Percentiles rank a stretch among this genome's conserved stretches.
These are phyloP conservation scores for Paracentrotus lividus DNA, from an alignment of 53 echinoderm and acorn worm genomes.

Conservation along the genomic window DNA sequence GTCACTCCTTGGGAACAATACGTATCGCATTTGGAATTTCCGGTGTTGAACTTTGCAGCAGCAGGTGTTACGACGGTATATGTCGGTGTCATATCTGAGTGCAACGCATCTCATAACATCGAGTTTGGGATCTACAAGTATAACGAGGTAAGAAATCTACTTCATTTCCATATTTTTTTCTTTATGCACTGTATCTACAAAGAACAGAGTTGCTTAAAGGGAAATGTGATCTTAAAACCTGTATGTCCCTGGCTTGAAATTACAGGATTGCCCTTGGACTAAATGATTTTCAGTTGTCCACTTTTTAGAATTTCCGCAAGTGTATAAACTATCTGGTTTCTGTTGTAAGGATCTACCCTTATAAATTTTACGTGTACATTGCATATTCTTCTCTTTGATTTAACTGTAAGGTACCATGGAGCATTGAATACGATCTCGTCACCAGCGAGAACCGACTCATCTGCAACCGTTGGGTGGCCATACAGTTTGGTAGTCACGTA, in stretches of 20 bases:
- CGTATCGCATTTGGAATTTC: constrained; percentile 25
- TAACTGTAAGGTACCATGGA: not conserved
- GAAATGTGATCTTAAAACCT: not conserved
- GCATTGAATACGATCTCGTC: constrained; percentile 7
- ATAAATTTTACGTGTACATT: too few species aligned
- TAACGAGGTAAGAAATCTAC: not conserved
- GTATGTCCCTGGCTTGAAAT: too few species aligned
- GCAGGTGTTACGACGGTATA: not conserved
- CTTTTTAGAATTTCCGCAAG: too few species aligned
- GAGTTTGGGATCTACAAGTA: not conserved
- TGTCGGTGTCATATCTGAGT: constrained; percentile 9
- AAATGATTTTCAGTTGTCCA: too few species aligned
- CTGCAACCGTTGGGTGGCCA: constrained; percentile 42
- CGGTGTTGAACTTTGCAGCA: not conserved
- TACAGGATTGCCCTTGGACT: too few species aligned
- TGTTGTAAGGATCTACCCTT: too few species aligned
- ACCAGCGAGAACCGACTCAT: constrained; percentile 35
- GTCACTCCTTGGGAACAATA: constrained; percentile 47
- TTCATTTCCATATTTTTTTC: not conserved
- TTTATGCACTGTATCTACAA: not conserved
- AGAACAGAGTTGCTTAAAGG: too few species aligned
- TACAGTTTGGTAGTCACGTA: constrained; percentile 46
- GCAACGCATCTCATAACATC: constrained; percentile 20
- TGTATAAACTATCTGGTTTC: too few species aligned
- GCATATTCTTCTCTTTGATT: not conserved